phyloP scores from a whole-genome alignment of 1,140 invertebrate species.

The Brachionus angularis region DNA sequence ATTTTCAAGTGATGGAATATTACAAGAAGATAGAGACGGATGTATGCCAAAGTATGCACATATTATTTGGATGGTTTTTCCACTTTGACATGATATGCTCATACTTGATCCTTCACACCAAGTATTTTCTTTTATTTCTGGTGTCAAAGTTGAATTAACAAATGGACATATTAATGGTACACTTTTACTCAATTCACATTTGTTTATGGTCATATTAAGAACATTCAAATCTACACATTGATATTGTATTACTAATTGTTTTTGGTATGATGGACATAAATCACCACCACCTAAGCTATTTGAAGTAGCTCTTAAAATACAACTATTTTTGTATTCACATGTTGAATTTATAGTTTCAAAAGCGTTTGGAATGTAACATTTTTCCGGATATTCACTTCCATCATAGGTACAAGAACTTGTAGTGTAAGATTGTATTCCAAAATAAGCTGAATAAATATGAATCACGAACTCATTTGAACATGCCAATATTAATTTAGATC shows the following conservation, averaged over 20 bases:
- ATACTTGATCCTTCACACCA: slow-evolving; percentile 4
- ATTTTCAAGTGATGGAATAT: not conserved
- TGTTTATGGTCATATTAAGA: not conserved
- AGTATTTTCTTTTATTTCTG: not conserved
- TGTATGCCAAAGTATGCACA: slow-evolving; percentile 34
- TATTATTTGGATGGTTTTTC: not conserved
- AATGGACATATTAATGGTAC: slow-evolving; percentile 26
- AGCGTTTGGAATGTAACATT: not conserved
- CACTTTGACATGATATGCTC: not conserved
- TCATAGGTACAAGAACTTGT: not conserved
- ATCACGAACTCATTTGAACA: slow-evolving; percentile 17
- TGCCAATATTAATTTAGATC: not conserved
- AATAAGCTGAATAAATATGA: slow-evolving; percentile 31
- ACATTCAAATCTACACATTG: slow-evolving; percentile 37
- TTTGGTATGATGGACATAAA: not conserved
- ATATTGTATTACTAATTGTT: slow-evolving; percentile 34
- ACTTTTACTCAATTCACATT: not conserved
- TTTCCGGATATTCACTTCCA: not conserved
- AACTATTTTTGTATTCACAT: slow-evolving; percentile 21
- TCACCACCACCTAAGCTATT: not conserved
- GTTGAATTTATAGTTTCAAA: slow-evolving; percentile 1
- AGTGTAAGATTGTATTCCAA: slow-evolving; percentile 11
- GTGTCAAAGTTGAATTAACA: not conserved
- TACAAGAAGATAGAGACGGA: not conserved
- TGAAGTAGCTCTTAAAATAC: not conserved